Percentiles rank a stretch among this genome's conserved stretches.
phyloP scores from a whole-genome alignment of 2,888 invertebrate genomes.

The Deilephila porcellus region DNA sequence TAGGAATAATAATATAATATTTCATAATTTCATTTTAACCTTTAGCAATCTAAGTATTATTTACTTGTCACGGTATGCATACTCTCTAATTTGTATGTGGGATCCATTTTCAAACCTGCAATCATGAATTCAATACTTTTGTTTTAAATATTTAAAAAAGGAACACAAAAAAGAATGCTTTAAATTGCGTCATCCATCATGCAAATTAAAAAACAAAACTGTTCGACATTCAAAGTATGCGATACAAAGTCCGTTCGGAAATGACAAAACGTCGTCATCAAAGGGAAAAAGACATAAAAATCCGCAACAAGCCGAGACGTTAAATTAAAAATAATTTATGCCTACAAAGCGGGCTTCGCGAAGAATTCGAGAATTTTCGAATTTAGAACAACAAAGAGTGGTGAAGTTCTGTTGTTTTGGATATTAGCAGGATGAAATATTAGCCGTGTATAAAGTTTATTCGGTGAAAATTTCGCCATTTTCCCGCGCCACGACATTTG shows the following conservation, averaged over 20 bases:
- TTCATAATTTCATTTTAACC: too few species aligned
- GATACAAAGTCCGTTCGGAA: constrained; percentile 45
- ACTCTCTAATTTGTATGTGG: too few species aligned
- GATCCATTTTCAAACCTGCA: too few species aligned
- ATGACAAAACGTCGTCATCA: constrained; percentile 56
- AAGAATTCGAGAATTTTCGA: constrained; percentile 54
- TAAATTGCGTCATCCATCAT: constrained; percentile 8
- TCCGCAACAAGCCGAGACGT: constrained; percentile 48
- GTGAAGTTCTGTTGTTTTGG: constrained; percentile 41
- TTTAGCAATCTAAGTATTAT: too few species aligned
- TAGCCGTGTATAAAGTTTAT: constrained; percentile 67
- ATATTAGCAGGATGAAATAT: constrained; percentile 69
- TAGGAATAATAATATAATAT: too few species aligned
- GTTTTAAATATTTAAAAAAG: not conserved
- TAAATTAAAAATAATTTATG: constrained; percentile 68
- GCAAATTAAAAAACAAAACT: constrained; percentile 25
- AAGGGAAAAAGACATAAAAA: constrained; percentile 44
- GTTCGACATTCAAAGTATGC: constrained; percentile 37
- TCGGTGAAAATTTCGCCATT: constrained; percentile 61
- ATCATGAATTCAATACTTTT: not conserved
- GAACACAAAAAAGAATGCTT: not conserved
- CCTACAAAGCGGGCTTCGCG: constrained; percentile 48
- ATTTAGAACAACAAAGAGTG: constrained; percentile 69
- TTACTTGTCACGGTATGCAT: too few species aligned
- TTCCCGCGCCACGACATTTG: constrained; percentile 70